Percentiles rank a stretch among this genome's conserved stretches.
These are phyloP conservation scores for Quadroppia sp. DNA, from an alignment of 2,888 invertebrate species.

Conservation along the genomic window DNA sequence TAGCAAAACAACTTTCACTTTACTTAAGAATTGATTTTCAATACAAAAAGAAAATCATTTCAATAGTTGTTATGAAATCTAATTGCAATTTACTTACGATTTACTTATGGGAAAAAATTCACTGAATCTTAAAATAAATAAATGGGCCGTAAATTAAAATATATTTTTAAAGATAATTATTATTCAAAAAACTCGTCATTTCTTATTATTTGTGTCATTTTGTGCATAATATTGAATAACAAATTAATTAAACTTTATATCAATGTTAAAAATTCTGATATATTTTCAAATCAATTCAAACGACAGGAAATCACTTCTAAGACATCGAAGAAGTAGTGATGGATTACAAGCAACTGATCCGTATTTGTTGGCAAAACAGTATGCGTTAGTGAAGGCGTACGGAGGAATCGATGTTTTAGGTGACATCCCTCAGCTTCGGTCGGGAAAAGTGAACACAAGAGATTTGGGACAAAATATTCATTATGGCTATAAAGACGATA, in stretches of 20 bases:
- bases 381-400: not conserved
- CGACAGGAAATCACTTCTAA: not conserved
- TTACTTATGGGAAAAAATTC: too few relatives aligned
- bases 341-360: not conserved
- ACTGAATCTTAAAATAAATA: too few relatives aligned
- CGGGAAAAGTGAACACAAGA: not conserved
- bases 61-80: too few relatives aligned
- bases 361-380: conserved; percentile 21
- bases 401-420: conserved; percentile 24
- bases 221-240: too few relatives aligned
- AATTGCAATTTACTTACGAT: too few relatives aligned
- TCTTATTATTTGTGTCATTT: too few relatives aligned
- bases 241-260: not conserved
- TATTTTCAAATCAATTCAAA: not conserved
- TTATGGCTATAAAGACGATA: not conserved
- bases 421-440: not conserved
- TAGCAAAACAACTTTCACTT: not conserved
- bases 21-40: too few relatives aligned
- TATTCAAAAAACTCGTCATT: too few relatives aligned
- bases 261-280: too few relatives aligned
- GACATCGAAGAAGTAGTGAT: conserved; percentile 7
- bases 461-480: conserved; percentile 36
- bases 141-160: too few relatives aligned
- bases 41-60: too few relatives aligned
- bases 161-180: too few relatives aligned